Percentiles rank a stretch among this genome's conserved stretches.
These are phyloP conservation scores for Abrostola tripartita DNA, from an alignment of 2,888 invertebrate genomes.

Conservation along the genomic window DNA sequence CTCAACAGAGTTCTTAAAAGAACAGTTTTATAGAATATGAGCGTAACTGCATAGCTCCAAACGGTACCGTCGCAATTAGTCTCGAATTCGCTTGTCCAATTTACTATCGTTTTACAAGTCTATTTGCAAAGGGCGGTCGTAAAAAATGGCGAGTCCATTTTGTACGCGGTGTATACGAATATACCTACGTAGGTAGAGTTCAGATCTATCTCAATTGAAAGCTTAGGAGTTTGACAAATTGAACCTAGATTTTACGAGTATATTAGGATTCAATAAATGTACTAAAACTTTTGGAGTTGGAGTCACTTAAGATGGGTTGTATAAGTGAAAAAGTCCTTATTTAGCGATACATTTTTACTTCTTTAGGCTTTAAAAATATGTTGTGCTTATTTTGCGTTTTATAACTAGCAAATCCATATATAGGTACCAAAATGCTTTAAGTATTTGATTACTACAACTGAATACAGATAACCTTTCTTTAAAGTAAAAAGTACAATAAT, in stretches of 20 bases:
- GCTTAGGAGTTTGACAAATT: constrained; percentile 8
- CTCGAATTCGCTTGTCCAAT: constrained; percentile 26
- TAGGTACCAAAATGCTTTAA: too few species aligned
- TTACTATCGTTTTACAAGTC: constrained; percentile 19
- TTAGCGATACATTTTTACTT: constrained; percentile 1
- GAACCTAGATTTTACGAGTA: constrained; percentile 1
- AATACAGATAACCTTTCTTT: too few species aligned
- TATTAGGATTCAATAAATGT: neutral
- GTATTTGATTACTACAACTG: too few species aligned
- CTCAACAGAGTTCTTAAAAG: neutral
- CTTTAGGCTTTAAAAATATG: neutral
- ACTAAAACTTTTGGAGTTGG: neutral
- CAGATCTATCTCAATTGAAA: constrained; percentile 4
- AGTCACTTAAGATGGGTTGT: constrained; percentile 1
- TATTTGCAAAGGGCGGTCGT: constrained; percentile 12
- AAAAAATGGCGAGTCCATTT: constrained; percentile 27
- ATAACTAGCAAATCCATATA: too few species aligned
- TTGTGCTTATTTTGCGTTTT: too few species aligned
- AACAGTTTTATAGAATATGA: neutral
- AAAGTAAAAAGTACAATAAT: too few species aligned
- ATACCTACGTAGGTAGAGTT: neutral
- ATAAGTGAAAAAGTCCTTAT: neutral
- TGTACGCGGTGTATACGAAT: neutral
- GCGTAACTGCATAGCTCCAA: constrained; percentile 3
- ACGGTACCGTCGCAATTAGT: constrained; percentile 35